phyloP scores from a whole-genome alignment of 2,888 invertebrate genomes.

The Acleris holmiana region DNA sequence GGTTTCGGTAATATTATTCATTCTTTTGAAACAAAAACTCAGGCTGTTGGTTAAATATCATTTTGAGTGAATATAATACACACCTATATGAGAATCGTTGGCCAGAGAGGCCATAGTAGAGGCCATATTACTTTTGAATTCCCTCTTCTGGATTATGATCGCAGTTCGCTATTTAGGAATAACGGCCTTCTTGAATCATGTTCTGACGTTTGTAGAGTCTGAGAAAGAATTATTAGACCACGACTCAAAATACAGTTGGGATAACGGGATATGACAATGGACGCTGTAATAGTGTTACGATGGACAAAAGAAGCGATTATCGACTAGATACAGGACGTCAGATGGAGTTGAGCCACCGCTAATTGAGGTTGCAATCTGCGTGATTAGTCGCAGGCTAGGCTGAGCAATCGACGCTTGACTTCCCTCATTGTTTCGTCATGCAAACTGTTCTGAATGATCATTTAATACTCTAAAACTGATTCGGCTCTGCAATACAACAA shows the following conservation, averaged over 20 bases:
- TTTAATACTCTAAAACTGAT: neutral
- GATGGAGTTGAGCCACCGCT: conserved; percentile 3
- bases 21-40: too few species aligned
- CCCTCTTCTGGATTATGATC: too few species aligned
- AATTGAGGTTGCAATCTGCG: conserved; percentile 20
- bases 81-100: too few species aligned
- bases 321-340: neutral
- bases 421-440: conserved; percentile 22
- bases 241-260: neutral
- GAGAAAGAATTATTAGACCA: too few species aligned
- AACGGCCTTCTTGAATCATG: too few species aligned
- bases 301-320: conserved; percentile 14
- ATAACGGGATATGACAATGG: conserved; percentile 1
- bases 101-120: too few species aligned
- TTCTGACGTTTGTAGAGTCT: too few species aligned
- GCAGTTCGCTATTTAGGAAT: too few species aligned
- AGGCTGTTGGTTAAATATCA: too few species aligned
- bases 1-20: too few species aligned
- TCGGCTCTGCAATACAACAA: neutral
- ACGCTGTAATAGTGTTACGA: neutral
- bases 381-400: conserved; percentile 7
- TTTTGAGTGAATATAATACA: too few species aligned
- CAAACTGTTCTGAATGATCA: conserved; percentile 12
- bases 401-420: conserved; percentile 11
- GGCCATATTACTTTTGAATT: too few species aligned